Base-by-base conservation (phyloP, 2,797 vertebrate genomes). In the Silurus lanzhouensis region DNA sequence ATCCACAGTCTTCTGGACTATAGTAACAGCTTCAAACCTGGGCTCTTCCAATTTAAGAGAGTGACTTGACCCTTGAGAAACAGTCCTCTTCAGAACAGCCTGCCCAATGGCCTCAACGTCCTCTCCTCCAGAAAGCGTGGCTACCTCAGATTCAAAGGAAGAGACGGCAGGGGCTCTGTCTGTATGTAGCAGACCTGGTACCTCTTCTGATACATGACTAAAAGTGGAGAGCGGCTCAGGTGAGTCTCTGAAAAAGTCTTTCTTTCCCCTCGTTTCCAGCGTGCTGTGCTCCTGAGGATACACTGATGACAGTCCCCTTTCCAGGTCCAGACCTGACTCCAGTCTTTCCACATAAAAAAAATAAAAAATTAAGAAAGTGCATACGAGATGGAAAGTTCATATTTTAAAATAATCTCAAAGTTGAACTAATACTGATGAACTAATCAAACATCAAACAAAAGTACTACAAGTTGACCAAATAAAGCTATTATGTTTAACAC, bases 41-140 rank as follows among this genome's bases (percentile, higher is more conserved):
- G 95, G 95, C 66, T 99, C 98, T 70, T 99, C 98, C 83, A 95
- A 90, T 90, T 98, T 98, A 2, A 96, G 90, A 19, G 95, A 95
- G 83, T 97, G 97, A 88, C 93, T 96, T 80, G 97, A 97, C 61
- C 96, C 97, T 90, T 97, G 97, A n/a, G 97, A 98, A 87, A 98
- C 92, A 83, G 95, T 98, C 91, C 95, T 97, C 90, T 97, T 97
- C 9, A 97, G 93, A 55, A 95, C 94, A 83, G 96, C 93, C 81
- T 96, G 96, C 81, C 94, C 93, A 90, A 89, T 90, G 71, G 83
- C 94, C 85, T 91, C 94, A 1, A 97, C 97, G 83, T 98, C 97
- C 25, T 95, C 93, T 71, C 92, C 92, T 55, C 87, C 93, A 19
- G 95, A 90, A 31, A 95, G 85, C 61, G 96, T 94, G 44, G 94